Conservation (phyloP, 2,888 invertebrate species). For the Platycheirus rosarum region DNA sequence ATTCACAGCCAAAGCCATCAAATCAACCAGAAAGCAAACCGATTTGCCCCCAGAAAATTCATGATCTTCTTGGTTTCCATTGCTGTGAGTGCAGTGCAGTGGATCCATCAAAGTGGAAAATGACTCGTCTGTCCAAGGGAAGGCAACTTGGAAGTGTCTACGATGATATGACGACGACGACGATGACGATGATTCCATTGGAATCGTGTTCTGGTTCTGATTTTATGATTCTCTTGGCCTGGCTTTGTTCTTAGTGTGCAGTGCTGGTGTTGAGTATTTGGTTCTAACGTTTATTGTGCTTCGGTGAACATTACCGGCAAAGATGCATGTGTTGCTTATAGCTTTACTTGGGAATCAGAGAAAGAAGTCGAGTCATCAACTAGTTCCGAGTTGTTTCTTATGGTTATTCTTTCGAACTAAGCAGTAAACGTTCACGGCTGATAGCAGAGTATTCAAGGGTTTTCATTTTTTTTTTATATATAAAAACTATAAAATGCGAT, state of each 20-base stretch:
- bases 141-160: conserved; percentile 46
- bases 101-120: conserved; percentile 69
- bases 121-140: conserved; percentile 69
- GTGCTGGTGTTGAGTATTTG: too few relatives aligned
- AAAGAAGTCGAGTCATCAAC: conserved; percentile 32
- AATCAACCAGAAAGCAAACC: conserved; percentile 66
- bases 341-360: conserved; percentile 8
- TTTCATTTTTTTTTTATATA: conserved; percentile 55
- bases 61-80: conserved; percentile 26
- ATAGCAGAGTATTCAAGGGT: conserved; percentile 57
- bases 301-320: conserved; percentile 36
- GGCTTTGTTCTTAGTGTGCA: too few relatives aligned
- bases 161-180: conserved; percentile 18
- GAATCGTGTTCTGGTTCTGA: conserved; percentile 67
- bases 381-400: conserved; percentile 21
- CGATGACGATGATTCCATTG: conserved; percentile 31
- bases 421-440: conserved; percentile 38
- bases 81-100: conserved; percentile 30
- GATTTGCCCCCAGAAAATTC: conserved; percentile 51
- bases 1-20: conserved; percentile 49
- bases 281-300: conserved; percentile 40
- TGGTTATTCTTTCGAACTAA: conserved; percentile 4
- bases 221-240: conserved; percentile 38
- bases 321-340: background rate
- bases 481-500: conserved; percentile 55